Base-by-base conservation (phyloP, 2,888 invertebrate genomes). In the Malthinus flaveolus region DNA sequence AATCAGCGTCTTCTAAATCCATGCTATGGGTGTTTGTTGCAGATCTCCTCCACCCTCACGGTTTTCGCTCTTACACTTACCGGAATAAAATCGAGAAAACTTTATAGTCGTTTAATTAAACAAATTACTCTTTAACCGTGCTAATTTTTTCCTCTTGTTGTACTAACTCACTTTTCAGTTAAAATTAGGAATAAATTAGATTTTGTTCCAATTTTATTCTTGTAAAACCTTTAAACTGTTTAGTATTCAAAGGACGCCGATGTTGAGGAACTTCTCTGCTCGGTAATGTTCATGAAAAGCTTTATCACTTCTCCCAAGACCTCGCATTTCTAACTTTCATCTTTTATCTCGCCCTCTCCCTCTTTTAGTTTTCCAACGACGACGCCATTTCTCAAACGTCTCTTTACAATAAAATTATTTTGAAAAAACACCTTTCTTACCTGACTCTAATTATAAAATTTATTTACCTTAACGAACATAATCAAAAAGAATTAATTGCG, bases 1-100 rank as follows among this genome's bases (percentile, higher is more conserved):
- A 85, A 85, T 85, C 85, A 85, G 84, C 84, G 85, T 84, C 84
- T 81, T 70, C 73, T 73, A 77, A 78, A 78, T 76, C 76, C 77
- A 67, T 66, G 75, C 74, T 77, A 77, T 78, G 74, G 77, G 76
- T 78, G 78, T 79, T 78, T 77, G 77, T 77, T 77, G 73, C 73
- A 70, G 68, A 66, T 48, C 44, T 48, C 48, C 11, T 44, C 39
- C 48, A 35, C 54, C 54, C 39, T 31, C 44, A 46, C 44, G n/a
- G 15, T 42, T 50, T 48, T 42, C 56, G 42, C 31, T 36, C 11
- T 32, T 49, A 35, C 34, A 12, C 49, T 48, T 35, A 7, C 32
- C 50, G 32, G 13, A 37, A 13, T 23, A 37, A 10, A 51, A 42
- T 15, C 9, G 15, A 33, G 31, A 44, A 45, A 32, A 45, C 11